Percentiles rank a stretch among this genome's conserved stretches.
These are phyloP conservation scores for Amblyteles armatorius DNA, from an alignment of 2,888 invertebrate genomes.

Conservation along the genomic window DNA sequence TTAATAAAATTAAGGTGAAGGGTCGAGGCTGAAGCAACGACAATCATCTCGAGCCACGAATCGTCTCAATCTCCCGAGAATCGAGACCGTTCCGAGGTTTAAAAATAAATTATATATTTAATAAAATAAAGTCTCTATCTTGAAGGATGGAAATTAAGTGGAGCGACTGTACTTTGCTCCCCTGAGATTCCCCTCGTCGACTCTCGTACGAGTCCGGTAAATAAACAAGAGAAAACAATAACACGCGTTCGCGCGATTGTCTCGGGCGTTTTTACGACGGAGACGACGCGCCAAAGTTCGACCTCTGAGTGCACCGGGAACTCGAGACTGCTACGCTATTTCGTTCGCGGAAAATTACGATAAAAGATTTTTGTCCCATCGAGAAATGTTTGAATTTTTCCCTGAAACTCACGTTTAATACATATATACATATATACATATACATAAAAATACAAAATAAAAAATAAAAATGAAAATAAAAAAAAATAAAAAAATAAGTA, in stretches of 20 bases:
- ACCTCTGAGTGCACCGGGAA: neutral
- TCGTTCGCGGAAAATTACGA: neutral
- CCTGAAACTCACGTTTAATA: too few relatives aligned
- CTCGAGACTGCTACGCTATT: neutral
- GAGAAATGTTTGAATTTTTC: too few relatives aligned
- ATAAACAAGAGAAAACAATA: conserved; percentile 22
- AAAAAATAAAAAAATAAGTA: neutral
- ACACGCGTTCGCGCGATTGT: conserved; percentile 23
- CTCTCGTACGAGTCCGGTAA: conserved; percentile 28
- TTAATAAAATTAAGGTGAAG: neutral
- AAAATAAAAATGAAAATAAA: neutral
- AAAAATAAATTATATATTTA: conserved; percentile 3
- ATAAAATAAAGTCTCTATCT: neutral
- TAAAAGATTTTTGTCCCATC: too few relatives aligned
- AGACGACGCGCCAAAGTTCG: neutral
- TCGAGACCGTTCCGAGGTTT: neutral
- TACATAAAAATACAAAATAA: neutral
- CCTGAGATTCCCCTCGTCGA: conserved; percentile 2
- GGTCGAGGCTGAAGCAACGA: neutral
- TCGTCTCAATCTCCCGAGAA: neutral
- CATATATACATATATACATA: too few relatives aligned
- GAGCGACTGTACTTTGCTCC: conserved; percentile 33
- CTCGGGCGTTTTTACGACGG: conserved; percentile 6
- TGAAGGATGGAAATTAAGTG: conserved; percentile 11
- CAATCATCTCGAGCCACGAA: neutral